Base-by-base conservation (phyloP, 2,797 vertebrate species). In the Enteromius radiatus region DNA sequence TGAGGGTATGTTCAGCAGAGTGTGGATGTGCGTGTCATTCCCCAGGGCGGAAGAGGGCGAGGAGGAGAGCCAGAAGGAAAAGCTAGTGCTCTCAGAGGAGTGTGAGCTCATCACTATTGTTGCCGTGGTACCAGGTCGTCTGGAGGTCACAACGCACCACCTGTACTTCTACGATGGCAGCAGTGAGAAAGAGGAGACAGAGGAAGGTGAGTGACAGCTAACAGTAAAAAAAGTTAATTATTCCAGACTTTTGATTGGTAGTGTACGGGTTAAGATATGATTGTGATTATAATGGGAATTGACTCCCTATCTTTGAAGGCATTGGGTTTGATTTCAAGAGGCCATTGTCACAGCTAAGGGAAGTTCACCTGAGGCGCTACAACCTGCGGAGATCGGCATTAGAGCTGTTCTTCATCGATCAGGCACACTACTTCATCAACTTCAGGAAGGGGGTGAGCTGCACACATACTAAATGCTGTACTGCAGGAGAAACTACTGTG, bases 351-450 rank as follows among this genome's bases (percentile, higher is more conserved):
- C 97, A 99, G 91, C 95, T 99, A 45, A 94, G 98, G 0, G 98
- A 99, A 87, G 96, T 99, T 1, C 97, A 99, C 85, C 86, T 99
- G 84, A 96, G 98, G 75, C 96, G 98, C 33, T 99, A 98, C 92
- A 99, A 99, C 94, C 94, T 99, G 87, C 96, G 97, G 11, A 95
- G 98, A 1, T 99, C 98, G 0, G 98, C 98, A 0, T 93, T 99
- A 5, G 98, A 99, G 90, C 95, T 99, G 36, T 99, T 99, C 95
- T 99, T 99, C 92, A 98, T 98, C 0, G 97, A 99, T 89, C 98
- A 99, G 89, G 93, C 97, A 86, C 98, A 98, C 91, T 99, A 98
- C 92, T 99, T 99, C 90, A 95, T 99, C 94, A 99, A 99, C 92
- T 99, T 99, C 92, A 97, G 88, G 0, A 96, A 97, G 87, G 96